Evolutionary conservation across 2,797 vertebrate species (phyloP).

Genomic region (Ara ararauna): DNA sequence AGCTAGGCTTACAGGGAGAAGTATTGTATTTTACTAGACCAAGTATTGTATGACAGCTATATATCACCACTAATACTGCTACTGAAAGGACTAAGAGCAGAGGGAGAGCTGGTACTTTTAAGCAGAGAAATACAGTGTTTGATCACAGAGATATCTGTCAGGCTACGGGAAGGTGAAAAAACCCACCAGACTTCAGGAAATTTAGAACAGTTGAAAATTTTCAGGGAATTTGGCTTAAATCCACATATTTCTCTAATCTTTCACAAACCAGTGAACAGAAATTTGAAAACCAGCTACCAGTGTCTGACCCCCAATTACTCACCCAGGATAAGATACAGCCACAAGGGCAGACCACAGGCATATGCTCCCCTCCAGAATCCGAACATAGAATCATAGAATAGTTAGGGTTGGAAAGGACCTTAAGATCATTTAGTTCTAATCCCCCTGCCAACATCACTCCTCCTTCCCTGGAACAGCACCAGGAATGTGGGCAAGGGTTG

Average conservation of each 20-base stretch:
- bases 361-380: neutral
- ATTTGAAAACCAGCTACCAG: neutral
- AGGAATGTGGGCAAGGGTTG: neutral
- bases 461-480: neutral
- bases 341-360: neutral
- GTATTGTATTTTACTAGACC: neutral
- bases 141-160: neutral
- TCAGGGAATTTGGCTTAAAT: neutral
- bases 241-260: neutral
- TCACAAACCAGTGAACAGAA: neutral
- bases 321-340: neutral
- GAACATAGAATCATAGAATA: neutral
- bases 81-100: neutral
- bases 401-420: too few species aligned
- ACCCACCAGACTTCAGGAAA: fast-evolving
- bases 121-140: neutral
- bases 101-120: neutral
- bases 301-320: neutral
- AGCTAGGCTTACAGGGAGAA: neutral
- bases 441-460: too few species aligned
- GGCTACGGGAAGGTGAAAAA: neutral
- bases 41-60: neutral
- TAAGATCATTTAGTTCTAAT: too few species aligned
- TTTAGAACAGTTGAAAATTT: neutral
- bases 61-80: neutral